A percentile compares a stretch with the other conserved stretches of the same genome.
Conservation (phyloP, 2,797 vertebrate genomes). For the Lagodon rhomboides region DNA sequence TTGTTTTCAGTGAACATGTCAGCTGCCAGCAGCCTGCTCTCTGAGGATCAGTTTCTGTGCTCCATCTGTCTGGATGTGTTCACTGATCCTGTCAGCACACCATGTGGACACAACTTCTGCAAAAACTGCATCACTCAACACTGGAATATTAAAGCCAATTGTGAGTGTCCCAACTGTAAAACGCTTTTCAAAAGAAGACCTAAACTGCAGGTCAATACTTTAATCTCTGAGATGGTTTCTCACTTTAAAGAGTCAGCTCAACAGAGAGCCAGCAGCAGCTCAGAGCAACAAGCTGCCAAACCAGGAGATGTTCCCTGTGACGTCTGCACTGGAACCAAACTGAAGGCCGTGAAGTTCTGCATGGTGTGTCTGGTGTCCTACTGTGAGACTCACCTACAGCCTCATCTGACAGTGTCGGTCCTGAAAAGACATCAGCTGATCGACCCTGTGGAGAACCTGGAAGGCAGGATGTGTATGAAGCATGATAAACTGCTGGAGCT, state of each 20-base stretch:
- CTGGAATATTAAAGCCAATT: fast-evolving
- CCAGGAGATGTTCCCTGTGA: background rate
- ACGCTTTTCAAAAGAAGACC: background rate
- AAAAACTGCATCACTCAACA: background rate
- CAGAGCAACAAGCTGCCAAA: background rate
- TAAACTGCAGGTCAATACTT: conserved; percentile 9
- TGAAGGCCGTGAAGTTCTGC: background rate
- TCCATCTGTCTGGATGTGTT: conserved; percentile 4
- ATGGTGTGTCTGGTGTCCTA: background rate
- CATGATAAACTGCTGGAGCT: background rate
- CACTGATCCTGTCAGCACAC: conserved; percentile 8
- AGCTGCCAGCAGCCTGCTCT: background rate
- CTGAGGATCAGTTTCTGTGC: background rate
- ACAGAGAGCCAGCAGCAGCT: background rate
- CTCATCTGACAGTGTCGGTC: no score
- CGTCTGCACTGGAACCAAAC: background rate
- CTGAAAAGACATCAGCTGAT: no score
- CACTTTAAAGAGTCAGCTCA: background rate
- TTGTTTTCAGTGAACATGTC: background rate
- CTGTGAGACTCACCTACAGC: conserved; percentile 13
- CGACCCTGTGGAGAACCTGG: no score
- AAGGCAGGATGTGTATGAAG: no score
- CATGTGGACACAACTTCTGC: conserved; percentile 33
- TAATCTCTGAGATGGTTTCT: conserved; percentile 4
- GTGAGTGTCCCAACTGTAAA: background rate